Evolutionary conservation across 2,113 vertebrate genomes (phyloP).

Genomic region (Mola mola): DNA sequence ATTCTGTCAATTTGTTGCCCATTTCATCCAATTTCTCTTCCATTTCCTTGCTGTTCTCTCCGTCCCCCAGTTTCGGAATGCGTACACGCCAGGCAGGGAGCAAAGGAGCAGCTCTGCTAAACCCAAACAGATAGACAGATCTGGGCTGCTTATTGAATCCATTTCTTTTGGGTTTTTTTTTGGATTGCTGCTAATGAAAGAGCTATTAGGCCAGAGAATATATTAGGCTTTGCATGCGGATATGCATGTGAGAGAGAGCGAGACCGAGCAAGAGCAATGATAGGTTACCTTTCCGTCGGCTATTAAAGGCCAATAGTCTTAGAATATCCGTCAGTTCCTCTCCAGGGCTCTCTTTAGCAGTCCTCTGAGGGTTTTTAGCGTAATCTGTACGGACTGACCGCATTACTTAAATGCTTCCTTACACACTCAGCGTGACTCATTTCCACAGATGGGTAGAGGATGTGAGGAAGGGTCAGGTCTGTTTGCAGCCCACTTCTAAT

Average conservation of each 20-base stretch:
- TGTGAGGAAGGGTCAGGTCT: conserved; percentile 46
- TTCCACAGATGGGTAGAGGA: conserved; percentile 50
- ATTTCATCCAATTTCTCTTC: conserved; percentile 33
- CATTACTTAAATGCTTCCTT: conserved; percentile 44
- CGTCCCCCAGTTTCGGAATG: conserved; percentile 10
- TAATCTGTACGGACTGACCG: conserved; percentile 35
- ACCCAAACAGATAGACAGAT: conserved; percentile 71
- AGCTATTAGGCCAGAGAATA: conserved; percentile 63
- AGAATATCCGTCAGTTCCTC: conserved; percentile 33
- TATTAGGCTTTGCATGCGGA: conserved; percentile 44
- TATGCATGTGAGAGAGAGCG: conserved; percentile 15
- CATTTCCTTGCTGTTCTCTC: conserved; percentile 16
- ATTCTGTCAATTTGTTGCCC: conserved; percentile 34
- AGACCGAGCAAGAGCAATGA: conserved; percentile 8
- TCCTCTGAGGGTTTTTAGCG: conserved; percentile 45
- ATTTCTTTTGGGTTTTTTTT: conserved; percentile 75
- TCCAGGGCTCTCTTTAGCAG: conserved; percentile 15
- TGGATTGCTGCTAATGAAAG: conserved; percentile 75
- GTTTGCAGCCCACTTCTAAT: conserved; percentile 56
- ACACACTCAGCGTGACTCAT: conserved; percentile 53
- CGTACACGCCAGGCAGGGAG: conserved; percentile 37
- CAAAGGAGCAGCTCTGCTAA: conserved; percentile 41
- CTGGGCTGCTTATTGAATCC: conserved; percentile 67
- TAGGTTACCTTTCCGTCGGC: conserved; percentile 25
- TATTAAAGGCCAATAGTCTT: conserved; percentile 33